Evolutionary conservation across 2,888 invertebrate species (phyloP).

Genomic region (Tyria jacobaeae): DNA sequence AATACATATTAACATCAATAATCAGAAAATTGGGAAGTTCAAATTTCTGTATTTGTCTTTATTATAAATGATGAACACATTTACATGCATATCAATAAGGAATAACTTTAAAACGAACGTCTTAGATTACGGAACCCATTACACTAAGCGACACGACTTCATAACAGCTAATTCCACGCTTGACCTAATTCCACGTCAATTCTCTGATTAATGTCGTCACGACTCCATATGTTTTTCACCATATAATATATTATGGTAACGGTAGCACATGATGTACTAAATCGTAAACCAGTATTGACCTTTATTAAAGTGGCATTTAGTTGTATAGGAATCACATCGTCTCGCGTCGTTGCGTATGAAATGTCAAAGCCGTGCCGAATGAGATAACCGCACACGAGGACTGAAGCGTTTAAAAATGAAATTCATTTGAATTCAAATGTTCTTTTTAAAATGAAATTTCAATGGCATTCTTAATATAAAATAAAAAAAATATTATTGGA

Average conservation of each 20-base stretch:
- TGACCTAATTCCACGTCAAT: slow-evolving; percentile 40
- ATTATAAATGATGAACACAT: slow-evolving; percentile 6
- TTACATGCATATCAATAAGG: not conserved
- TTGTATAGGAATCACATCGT: slow-evolving; percentile 55
- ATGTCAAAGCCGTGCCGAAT: slow-evolving; percentile 78
- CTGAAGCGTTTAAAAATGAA: slow-evolving; percentile 43
- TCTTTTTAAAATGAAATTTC: too few species aligned
- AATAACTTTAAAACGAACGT: slow-evolving; percentile 1
- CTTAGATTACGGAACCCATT: slow-evolving; percentile 15
- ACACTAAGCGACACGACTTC: slow-evolving; percentile 25
- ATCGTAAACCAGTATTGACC: slow-evolving; percentile 58
- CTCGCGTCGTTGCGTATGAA: slow-evolving; percentile 67
- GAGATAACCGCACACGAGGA: slow-evolving; percentile 53
- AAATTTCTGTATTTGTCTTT: not conserved
- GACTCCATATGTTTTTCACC: slow-evolving; percentile 45
- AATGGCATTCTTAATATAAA: too few species aligned
- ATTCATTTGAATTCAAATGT: slow-evolving; percentile 28
- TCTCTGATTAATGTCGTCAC: slow-evolving; percentile 48
- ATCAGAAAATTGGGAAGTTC: not conserved
- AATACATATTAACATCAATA: too few species aligned
- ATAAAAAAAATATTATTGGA: too few species aligned
- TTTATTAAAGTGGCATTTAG: slow-evolving; percentile 73
- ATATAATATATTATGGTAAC: slow-evolving; percentile 42
- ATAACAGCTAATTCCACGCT: too few species aligned
- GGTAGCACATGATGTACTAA: slow-evolving; percentile 44